A percentile compares a stretch with the other conserved stretches of the same genome.
Conservation (phyloP, 1,140 invertebrate species). For the Ridgeia piscesae region DNA sequence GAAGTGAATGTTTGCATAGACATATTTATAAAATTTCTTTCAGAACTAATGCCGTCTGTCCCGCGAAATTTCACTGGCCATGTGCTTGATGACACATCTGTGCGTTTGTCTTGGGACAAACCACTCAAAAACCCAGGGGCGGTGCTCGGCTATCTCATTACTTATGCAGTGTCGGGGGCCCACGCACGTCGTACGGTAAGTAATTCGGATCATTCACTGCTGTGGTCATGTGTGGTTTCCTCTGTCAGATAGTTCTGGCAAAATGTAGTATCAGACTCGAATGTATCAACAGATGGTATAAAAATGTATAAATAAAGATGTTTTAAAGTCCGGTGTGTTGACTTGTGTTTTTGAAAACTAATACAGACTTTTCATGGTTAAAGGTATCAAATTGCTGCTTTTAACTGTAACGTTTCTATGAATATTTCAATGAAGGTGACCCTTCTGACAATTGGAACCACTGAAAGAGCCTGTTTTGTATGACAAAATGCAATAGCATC, state of each 20-base stretch:
- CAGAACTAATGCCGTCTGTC: neutral
- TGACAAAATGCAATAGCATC: neutral
- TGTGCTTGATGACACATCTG: neutral
- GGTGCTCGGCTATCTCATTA: neutral
- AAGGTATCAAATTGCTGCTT: neutral
- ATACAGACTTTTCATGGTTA: neutral
- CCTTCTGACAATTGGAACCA: neutral
- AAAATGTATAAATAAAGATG: too few species aligned
- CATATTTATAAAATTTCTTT: neutral
- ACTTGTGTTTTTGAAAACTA: neutral
- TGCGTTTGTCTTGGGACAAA: neutral
- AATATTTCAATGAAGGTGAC: neutral
- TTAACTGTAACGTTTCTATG: neutral
- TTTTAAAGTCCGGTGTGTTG: neutral
- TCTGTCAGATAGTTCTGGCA: neutral
- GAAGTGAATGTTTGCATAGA: neutral
- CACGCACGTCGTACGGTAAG: neutral
- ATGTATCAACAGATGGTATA: too few species aligned
- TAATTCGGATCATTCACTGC: neutral
- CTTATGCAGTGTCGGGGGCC: neutral
- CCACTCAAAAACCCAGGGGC: neutral
- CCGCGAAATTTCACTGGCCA: neutral
- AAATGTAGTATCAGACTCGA: neutral
- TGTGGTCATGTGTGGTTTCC: neutral
- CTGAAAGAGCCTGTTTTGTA: neutral